These are phyloP conservation scores for Salvelinus namaycush DNA, from an alignment of 2,113 vertebrate species.

Conservation along the genomic window DNA sequence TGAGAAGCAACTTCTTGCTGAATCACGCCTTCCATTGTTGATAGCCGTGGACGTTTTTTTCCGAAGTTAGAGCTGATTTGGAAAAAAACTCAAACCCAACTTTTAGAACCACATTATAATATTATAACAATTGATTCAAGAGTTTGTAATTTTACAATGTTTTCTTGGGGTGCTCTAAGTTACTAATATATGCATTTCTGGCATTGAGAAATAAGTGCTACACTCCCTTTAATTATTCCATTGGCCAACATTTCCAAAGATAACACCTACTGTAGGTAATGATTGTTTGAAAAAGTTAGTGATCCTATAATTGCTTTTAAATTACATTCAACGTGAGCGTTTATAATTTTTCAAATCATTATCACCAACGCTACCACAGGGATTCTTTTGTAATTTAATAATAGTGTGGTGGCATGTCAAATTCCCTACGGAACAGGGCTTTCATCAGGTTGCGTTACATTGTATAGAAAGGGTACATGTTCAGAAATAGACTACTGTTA, in stretches of 20 bases:
- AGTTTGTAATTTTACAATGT: no score
- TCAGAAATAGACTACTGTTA: neutral
- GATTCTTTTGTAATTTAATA: conserved; percentile 60
- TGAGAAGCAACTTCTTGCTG: no score
- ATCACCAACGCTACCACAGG: conserved; percentile 54
- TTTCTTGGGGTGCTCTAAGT: no score
- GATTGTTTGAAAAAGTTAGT: conserved; percentile 71
- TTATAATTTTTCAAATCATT: conserved; percentile 68
- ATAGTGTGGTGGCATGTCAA: conserved; percentile 55
- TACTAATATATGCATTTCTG: no score
- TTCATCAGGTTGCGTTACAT: conserved; percentile 18
- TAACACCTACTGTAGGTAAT: conserved; percentile 52
- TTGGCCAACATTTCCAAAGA: conserved; percentile 58
- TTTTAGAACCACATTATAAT: no score
- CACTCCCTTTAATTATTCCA: conserved; percentile 31
- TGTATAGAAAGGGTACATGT: conserved; percentile 25
- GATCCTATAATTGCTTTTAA: conserved; percentile 73
- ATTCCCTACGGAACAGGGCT: conserved; percentile 46
- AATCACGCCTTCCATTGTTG: no score
- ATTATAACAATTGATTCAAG: no score
- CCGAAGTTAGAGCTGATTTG: no score
- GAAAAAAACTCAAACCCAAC: no score
- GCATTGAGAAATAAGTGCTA: no score
- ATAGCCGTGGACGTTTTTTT: no score
- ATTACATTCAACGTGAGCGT: conserved; percentile 54